A percentile compares a stretch with the other conserved stretches of the same genome.
Conservation (phyloP, 2,113 vertebrate species). For the Hymenochirus boettgeri region DNA sequence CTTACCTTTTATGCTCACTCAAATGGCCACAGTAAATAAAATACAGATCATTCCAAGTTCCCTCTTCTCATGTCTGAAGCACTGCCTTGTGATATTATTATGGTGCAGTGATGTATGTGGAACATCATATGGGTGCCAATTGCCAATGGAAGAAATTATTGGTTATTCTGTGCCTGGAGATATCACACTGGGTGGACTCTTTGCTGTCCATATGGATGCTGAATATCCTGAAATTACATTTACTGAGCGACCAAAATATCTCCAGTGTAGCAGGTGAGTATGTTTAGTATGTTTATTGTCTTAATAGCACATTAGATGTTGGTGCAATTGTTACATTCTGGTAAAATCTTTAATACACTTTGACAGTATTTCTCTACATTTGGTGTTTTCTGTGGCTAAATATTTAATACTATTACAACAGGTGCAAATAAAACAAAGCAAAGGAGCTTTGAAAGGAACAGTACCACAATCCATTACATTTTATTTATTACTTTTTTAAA, state of each 20-base stretch:
- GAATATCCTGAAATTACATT: constrained; percentile 25
- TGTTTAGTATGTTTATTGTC: background rate
- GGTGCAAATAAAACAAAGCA: too few relatives aligned
- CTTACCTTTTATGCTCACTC: too few relatives aligned
- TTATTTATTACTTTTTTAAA: too few relatives aligned
- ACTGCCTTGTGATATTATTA: background rate
- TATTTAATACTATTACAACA: too few relatives aligned
- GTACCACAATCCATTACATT: too few relatives aligned
- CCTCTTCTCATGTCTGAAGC: background rate
- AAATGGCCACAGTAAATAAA: background rate
- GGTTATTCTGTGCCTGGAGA: constrained; percentile 23
- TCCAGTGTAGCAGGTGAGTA: constrained; percentile 21
- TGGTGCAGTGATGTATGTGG: background rate
- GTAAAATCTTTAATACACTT: too few relatives aligned
- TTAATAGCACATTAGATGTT: too few relatives aligned
- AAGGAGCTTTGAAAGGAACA: too few relatives aligned
- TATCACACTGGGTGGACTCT: constrained; percentile 23
- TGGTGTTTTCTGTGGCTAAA: too few relatives aligned
- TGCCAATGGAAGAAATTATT: background rate
- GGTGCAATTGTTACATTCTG: too few relatives aligned
- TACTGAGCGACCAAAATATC: background rate
- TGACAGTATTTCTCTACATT: too few relatives aligned
- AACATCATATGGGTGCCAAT: background rate
- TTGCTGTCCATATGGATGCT: constrained; percentile 31
- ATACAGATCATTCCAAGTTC: background rate